phyloP scores from a whole-genome alignment of 2,113 vertebrate species.

The Fregata magnificens region DNA sequence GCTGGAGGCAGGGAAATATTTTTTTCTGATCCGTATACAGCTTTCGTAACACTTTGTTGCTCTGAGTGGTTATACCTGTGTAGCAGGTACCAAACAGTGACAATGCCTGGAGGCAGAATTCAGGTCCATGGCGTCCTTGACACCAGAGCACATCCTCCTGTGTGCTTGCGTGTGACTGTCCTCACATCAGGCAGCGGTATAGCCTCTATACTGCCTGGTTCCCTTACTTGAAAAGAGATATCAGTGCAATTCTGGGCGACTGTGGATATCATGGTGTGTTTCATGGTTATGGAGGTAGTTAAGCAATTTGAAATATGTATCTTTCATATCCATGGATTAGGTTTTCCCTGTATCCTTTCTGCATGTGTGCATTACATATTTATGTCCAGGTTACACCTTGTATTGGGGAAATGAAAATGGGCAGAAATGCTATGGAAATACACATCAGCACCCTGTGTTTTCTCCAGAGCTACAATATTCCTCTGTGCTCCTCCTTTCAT shows the following conservation, averaged over 20 bases:
- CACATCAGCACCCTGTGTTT: neutral
- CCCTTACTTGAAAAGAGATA: neutral
- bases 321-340: neutral
- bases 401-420: neutral
- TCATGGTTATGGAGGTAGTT: neutral
- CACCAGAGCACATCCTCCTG: neutral
- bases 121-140: neutral
- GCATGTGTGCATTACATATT: neutral
- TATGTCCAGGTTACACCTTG: neutral
- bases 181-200: accelerated
- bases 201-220: neutral
- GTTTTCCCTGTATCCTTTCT: neutral
- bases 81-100: neutral
- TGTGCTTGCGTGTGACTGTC: accelerated
- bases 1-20: neutral
- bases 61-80: neutral
- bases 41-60: neutral
- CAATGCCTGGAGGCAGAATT: neutral
- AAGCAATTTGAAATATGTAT: neutral
- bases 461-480: neutral
- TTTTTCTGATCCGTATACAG: neutral
- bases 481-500: neutral
- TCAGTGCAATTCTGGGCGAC: neutral
- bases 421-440: neutral
- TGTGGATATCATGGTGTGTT: neutral